phyloP scores from a whole-genome alignment of 2,113 vertebrate species.

The Tangachromis dhanisi region DNA sequence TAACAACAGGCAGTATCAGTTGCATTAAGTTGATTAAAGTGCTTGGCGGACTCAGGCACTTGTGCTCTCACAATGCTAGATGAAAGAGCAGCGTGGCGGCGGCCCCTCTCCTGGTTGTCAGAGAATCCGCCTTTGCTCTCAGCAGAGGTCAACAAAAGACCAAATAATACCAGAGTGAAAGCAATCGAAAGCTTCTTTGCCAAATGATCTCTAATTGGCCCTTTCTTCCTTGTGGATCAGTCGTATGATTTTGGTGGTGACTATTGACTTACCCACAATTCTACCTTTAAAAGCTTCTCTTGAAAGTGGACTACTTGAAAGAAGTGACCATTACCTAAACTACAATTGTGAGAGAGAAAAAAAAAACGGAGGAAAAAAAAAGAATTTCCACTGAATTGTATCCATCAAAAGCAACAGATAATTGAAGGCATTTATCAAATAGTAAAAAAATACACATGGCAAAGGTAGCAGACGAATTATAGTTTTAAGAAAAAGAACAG shows the following conservation, averaged over 20 bases:
- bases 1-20: constrained; percentile 72
- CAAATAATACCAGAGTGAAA: constrained; percentile 80
- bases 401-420: constrained; percentile 61
- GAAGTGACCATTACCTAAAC: constrained; percentile 76
- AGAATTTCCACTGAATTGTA: constrained; percentile 41
- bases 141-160: constrained; percentile 88
- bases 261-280: constrained; percentile 71
- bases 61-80: constrained; percentile 86
- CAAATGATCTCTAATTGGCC: constrained; percentile 96
- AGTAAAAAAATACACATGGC: constrained; percentile 4
- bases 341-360: constrained; percentile 43
- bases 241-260: constrained; percentile 72
- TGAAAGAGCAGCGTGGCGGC: constrained; percentile 82
- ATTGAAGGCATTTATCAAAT: constrained; percentile 51
- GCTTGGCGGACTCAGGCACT: constrained; percentile 75
- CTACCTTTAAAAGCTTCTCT: constrained; percentile 77
- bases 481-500: neutral
- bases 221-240: constrained; percentile 86
- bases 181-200: constrained; percentile 87
- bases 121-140: constrained; percentile 79
- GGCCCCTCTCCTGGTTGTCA: constrained; percentile 72
- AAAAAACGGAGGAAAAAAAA: neutral
- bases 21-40: constrained; percentile 99
- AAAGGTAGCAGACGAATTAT: constrained; percentile 29
- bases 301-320: constrained; percentile 64